Evolutionary conservation across 2,797 vertebrate species (phyloP).

Genomic region (Phoebastria nigripes): DNA sequence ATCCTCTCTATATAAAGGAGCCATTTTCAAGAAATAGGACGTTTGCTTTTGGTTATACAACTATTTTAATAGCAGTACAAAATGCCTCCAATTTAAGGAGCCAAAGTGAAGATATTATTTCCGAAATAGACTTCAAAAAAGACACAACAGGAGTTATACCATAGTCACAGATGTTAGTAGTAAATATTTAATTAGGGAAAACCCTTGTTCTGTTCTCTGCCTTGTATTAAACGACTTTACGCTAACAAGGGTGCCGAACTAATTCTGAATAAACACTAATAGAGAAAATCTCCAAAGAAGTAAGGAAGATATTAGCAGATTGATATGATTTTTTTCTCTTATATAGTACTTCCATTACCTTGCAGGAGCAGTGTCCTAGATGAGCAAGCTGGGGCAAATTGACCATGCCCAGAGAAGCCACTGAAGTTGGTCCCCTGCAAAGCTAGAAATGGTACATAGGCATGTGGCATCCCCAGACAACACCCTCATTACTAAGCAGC

Average conservation of each 20-base stretch:
- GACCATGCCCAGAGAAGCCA: background rate
- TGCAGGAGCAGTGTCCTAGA: background rate
- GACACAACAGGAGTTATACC: background rate
- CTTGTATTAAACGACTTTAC: background rate
- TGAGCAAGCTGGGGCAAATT: background rate
- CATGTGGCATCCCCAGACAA: background rate
- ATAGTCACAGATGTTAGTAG: background rate
- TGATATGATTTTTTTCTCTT: background rate
- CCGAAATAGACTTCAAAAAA: background rate
- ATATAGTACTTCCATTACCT: background rate
- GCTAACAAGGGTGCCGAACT: background rate
- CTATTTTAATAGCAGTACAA: background rate
- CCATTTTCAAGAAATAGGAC: background rate
- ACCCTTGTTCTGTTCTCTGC: background rate
- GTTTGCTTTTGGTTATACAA: background rate
- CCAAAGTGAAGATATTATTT: background rate
- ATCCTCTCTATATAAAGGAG: background rate
- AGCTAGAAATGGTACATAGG: accelerated
- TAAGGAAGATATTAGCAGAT: background rate
- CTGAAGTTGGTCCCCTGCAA: background rate
- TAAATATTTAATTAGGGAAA: background rate
- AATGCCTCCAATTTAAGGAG: background rate
- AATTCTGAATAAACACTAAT: background rate
- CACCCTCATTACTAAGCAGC: background rate
- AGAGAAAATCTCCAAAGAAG: background rate